Percentiles rank a stretch among this genome's conserved stretches.
These are phyloP conservation scores for Muscina levida DNA, from an alignment of 2,888 invertebrate species.

Conservation along the genomic window DNA sequence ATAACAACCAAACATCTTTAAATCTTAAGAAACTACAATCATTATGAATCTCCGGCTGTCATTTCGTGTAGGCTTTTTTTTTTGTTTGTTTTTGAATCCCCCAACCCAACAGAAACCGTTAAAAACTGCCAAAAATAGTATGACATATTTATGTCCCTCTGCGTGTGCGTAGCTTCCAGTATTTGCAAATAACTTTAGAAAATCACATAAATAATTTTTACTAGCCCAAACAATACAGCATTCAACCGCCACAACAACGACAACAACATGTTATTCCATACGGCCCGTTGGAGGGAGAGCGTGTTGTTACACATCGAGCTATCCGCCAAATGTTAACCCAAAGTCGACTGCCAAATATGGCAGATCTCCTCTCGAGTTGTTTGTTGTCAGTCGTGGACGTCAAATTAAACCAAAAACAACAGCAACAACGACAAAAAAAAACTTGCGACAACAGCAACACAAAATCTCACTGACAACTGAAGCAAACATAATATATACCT, in stretches of 20 bases:
- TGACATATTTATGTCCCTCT: not conserved
- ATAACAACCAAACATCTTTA: no score
- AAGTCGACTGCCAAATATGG: conserved; percentile 77
- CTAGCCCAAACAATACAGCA: not conserved
- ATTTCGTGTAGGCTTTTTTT: conserved; percentile 19
- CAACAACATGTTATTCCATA: not conserved
- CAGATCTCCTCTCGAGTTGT: conserved; percentile 68
- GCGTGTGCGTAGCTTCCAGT: conserved; percentile 1
- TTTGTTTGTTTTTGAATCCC: no score
- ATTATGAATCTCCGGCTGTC: not conserved
- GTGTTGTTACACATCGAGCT: conserved; percentile 9
- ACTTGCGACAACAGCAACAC: not conserved
- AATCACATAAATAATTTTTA: conserved; percentile 4
- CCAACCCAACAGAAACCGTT: not conserved
- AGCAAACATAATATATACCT: conserved; percentile 28
- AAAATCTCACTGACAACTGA: conserved; percentile 28
- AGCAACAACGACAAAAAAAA: no score
- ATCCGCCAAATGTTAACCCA: conserved; percentile 66
- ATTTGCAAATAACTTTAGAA: not conserved
- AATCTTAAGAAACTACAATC: no score
- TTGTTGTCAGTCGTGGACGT: conserved; percentile 25
- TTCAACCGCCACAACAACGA: no score
- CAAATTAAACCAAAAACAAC: conserved; percentile 33
- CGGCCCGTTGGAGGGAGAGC: not conserved
- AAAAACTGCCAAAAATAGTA: conserved; percentile 23